These are phyloP conservation scores for Apodemus agrarius DNA, from an alignment of 2,797 vertebrate genomes.

Conservation along the genomic window DNA sequence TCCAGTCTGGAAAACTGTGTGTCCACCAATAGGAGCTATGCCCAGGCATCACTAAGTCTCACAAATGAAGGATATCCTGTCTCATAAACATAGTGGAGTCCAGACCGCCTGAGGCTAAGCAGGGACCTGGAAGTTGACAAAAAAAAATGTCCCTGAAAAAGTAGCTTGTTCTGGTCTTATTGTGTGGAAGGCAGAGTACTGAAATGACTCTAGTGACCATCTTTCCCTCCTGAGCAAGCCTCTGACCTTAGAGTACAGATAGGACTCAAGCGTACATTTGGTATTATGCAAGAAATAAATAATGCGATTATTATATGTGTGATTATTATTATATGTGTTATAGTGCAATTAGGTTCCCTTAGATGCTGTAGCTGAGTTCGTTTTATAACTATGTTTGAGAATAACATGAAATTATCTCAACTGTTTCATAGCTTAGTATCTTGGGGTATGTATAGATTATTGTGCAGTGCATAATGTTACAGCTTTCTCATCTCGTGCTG, in stretches of 20 bases:
- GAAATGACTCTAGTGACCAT: neutral
- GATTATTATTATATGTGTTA: no score
- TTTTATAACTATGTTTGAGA: neutral
- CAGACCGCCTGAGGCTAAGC: neutral
- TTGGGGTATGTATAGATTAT: neutral
- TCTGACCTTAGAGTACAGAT: neutral
- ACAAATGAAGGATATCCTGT: conserved; percentile 52
- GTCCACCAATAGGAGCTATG: neutral
- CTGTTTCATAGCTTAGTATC: neutral
- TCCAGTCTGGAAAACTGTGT: conserved; percentile 15
- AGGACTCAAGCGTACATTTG: neutral
- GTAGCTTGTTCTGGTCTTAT: neutral
- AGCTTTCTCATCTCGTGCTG: neutral
- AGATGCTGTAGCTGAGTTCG: neutral
- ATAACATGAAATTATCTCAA: neutral
- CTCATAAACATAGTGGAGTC: neutral
- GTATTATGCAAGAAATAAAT: neutral
- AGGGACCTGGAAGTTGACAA: neutral
- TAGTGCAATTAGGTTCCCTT: neutral
- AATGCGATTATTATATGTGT: neutral
- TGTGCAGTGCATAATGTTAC: neutral
- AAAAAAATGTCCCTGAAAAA: neutral
- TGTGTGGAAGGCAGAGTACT: neutral
- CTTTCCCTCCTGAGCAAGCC: neutral
- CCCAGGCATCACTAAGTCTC: neutral